phyloP scores from a whole-genome alignment of 2,797 vertebrate species.

The Rhabdomys pumilio region DNA sequence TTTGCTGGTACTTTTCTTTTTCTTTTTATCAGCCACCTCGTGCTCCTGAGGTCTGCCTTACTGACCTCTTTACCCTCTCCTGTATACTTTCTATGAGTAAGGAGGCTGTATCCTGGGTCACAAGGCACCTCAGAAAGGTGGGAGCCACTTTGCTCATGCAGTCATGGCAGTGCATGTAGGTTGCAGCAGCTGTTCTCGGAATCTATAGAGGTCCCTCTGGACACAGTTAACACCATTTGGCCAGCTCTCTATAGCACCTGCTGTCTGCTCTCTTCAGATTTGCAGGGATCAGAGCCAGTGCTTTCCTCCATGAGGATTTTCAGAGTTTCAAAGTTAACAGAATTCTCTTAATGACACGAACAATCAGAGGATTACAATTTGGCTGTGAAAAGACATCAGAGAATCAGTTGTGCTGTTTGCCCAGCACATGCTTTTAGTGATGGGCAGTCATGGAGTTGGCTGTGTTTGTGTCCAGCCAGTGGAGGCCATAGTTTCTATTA shows the following conservation, averaged over 20 bases:
- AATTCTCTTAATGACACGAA: constrained; percentile 77
- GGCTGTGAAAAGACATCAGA: constrained; percentile 70
- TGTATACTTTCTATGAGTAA: not conserved
- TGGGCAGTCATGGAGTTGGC: not conserved
- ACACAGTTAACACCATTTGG: constrained; percentile 45
- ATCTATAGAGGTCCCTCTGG: not conserved
- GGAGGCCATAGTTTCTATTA: constrained; percentile 42
- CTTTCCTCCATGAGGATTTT: constrained; percentile 48
- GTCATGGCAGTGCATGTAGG: not conserved
- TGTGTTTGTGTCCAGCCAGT: constrained; percentile 11
- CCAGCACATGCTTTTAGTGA: constrained; percentile 57
- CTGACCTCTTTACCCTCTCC: not conserved
- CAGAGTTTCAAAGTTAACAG: constrained; percentile 77
- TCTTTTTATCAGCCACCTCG: not conserved
- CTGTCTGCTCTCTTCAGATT: constrained; percentile 39
- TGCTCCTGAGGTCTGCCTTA: not conserved
- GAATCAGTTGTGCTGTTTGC: constrained; percentile 46
- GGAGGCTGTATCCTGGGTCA: too few species aligned
- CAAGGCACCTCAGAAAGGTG: not conserved
- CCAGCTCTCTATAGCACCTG: constrained; percentile 62
- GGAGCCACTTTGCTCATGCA: not conserved
- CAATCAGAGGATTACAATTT: constrained; percentile 76
- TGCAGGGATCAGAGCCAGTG: constrained; percentile 51
- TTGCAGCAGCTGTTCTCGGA: constrained; percentile 26
- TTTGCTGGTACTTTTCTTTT: not conserved